Base-by-base conservation (phyloP, 1,140 invertebrate genomes). In the Cylas formicarius region DNA sequence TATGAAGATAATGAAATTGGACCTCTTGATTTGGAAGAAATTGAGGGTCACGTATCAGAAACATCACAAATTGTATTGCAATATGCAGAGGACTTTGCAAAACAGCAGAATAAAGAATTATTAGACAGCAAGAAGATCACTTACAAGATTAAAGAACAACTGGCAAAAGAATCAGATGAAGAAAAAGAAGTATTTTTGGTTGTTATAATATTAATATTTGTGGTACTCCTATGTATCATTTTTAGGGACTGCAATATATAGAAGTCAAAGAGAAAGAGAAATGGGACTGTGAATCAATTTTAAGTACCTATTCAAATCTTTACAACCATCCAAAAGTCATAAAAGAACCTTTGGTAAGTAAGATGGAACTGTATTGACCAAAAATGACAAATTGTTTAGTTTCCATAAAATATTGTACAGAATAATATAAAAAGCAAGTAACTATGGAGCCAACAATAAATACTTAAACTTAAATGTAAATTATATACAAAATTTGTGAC, bases 261-360 rank as follows among this genome's bases (percentile, higher is more conserved):
- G 20, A 47, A 13, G 11, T 40, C 0, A 18, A 32, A 26, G 68
- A 77, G 53, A 72, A 69, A 45, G 67, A 80, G 64, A 82, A 81
- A 65, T 96, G 88, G 87, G 93, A 97, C 69, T 96, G 92, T 67
- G 84, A 96, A 70, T 89, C 86, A 44, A 88, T 97, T 60, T 65
- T 94, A 5, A 86, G 82, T 14, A 90, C 86, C 2, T 90, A 92
- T 64, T 93, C 88, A 6, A 93, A 84, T 60, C 71, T 87, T 29
- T 91, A 91, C 58, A 93, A 95, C 68, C 86, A 87, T 71, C 91
- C 91, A 0, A 89, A 86, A 68, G 34, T 93, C 4, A 95, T 95
- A 48, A 70, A 73, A 32, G 88, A 90, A 52, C 79, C 80, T 1
- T 80, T 78, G 57, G 80, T 83, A 62, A 44, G 46, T 55, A 11